phyloP scores from a whole-genome alignment of 2,797 vertebrate species.

The Carapus acus region DNA sequence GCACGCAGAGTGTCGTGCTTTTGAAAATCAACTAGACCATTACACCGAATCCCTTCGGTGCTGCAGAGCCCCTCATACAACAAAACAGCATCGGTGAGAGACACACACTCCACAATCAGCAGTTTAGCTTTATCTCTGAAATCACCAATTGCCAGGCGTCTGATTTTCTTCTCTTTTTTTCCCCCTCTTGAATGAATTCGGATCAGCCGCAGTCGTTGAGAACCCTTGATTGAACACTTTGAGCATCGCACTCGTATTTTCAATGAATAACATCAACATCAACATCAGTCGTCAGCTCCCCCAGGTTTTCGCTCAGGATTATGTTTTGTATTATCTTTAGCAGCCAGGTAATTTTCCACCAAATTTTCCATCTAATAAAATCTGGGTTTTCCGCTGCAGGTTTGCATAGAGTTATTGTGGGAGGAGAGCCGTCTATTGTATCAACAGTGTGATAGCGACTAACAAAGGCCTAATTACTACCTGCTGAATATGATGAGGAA shows the following conservation, averaged over 20 bases:
- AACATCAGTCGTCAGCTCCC: slow-evolving; percentile 47
- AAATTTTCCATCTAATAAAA: slow-evolving; percentile 65
- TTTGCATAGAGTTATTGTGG: slow-evolving; percentile 61
- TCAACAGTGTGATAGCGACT: slow-evolving; percentile 67
- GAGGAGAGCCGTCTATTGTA: slow-evolving; percentile 68
- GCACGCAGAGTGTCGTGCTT: slow-evolving; percentile 38
- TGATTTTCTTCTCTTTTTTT: slow-evolving; percentile 51
- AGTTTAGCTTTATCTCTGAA: slow-evolving; percentile 52
- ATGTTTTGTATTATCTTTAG: slow-evolving; percentile 36
- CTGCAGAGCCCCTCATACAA: slow-evolving; percentile 34
- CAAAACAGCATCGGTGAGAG: slow-evolving; percentile 53
- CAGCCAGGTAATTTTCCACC: too few relatives aligned
- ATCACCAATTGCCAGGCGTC: slow-evolving; percentile 54
- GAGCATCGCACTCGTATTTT: slow-evolving; percentile 40
- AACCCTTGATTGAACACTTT: slow-evolving; percentile 55
- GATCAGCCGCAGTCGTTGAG: slow-evolving; percentile 56
- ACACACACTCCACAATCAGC: slow-evolving; percentile 58
- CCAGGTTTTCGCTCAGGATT: slow-evolving; percentile 4
- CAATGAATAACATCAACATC: too few relatives aligned
- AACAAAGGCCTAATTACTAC: slow-evolving; percentile 75
- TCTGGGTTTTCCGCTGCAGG: slow-evolving; percentile 56
- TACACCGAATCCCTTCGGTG: slow-evolving; percentile 42
- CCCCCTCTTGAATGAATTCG: too few relatives aligned
- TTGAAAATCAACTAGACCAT: slow-evolving; percentile 52
- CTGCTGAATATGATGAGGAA: slow-evolving; percentile 72